These are phyloP conservation scores for Sardina pilchardus DNA, from an alignment of 2,113 vertebrate species.

Conservation along the genomic window DNA sequence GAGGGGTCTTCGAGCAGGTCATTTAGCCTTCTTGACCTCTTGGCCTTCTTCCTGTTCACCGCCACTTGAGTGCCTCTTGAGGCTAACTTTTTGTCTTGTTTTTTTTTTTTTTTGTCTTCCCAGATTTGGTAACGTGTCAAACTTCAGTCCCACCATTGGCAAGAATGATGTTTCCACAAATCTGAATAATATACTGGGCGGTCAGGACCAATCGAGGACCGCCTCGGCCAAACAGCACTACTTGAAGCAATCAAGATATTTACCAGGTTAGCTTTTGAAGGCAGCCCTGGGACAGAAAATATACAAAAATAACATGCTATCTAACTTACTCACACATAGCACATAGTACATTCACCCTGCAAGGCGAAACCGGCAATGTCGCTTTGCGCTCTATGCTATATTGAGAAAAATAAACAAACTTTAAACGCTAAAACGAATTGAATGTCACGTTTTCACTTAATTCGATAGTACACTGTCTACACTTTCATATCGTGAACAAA, in stretches of 20 bases:
- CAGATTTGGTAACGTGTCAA: slow-evolving; percentile 85
- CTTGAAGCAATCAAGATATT: slow-evolving; percentile 88
- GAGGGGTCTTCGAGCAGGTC: slow-evolving; percentile 79
- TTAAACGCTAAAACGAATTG: too few species aligned
- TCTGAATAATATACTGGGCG: slow-evolving; percentile 68
- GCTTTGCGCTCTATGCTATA: too few species aligned
- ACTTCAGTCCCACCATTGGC: slow-evolving; percentile 78
- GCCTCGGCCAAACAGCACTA: slow-evolving; percentile 88
- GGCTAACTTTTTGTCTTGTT: neutral
- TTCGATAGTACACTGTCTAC: too few species aligned
- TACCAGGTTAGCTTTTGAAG: slow-evolving; percentile 75
- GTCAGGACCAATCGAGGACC: slow-evolving; percentile 75
- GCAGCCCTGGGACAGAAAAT: too few species aligned
- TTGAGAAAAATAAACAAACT: too few species aligned
- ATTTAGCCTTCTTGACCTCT: neutral
- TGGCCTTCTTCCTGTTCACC: too few species aligned
- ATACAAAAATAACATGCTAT: too few species aligned
- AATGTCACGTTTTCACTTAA: too few species aligned
- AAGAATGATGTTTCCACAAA: slow-evolving; percentile 76
- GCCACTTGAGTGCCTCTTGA: neutral
- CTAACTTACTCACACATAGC: neutral
- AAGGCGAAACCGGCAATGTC: too few species aligned
- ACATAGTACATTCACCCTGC: too few species aligned
- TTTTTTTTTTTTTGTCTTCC: slow-evolving; percentile 14
- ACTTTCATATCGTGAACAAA: too few species aligned